A percentile compares a stretch with the other conserved stretches of the same genome.
phyloP scores from a whole-genome alignment of 2,113 vertebrate species.

The Spea multiplicata region DNA sequence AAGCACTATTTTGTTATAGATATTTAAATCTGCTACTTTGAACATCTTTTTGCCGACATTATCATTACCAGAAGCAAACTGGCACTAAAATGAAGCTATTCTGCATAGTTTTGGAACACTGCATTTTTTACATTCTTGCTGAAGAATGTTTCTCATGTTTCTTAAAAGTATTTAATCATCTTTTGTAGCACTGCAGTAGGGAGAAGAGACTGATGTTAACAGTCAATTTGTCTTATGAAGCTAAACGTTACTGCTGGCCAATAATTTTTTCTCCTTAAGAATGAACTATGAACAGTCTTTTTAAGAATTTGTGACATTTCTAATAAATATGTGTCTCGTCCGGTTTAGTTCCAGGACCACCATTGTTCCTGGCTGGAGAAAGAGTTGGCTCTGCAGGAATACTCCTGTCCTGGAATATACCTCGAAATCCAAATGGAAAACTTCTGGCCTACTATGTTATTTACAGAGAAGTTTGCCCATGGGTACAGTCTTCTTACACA shows the following conservation, averaged over 20 bases:
- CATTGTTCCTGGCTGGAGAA: constrained; percentile 78
- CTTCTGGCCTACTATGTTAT: constrained; percentile 81
- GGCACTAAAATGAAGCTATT: constrained; percentile 50
- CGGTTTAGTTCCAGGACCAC: constrained; percentile 74
- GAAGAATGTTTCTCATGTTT: constrained; percentile 57
- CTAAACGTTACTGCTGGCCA: constrained; percentile 23
- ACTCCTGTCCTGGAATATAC: constrained; percentile 83
- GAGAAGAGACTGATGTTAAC: constrained; percentile 30
- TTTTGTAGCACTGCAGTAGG: constrained; percentile 45
- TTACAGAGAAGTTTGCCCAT: constrained; percentile 93
- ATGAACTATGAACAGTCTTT: constrained; percentile 27
- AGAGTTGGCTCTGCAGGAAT: constrained; percentile 91
- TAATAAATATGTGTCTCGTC: constrained; percentile 27
- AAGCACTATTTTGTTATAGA: too few species aligned
- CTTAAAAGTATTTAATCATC: constrained; percentile 49
- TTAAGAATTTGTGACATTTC: constrained; percentile 10
- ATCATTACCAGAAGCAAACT: constrained; percentile 9
- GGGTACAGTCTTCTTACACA: constrained; percentile 77
- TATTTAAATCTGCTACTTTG: too few species aligned
- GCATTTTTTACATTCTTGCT: constrained; percentile 57
- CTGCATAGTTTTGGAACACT: constrained; percentile 49
- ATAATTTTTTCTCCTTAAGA: constrained; percentile 24
- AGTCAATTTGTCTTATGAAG: constrained; percentile 16
- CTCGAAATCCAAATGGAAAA: constrained; percentile 67
- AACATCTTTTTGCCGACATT: not conserved